phyloP scores from a whole-genome alignment of 2,888 invertebrate genomes.

The Lasioglossum villosulum region DNA sequence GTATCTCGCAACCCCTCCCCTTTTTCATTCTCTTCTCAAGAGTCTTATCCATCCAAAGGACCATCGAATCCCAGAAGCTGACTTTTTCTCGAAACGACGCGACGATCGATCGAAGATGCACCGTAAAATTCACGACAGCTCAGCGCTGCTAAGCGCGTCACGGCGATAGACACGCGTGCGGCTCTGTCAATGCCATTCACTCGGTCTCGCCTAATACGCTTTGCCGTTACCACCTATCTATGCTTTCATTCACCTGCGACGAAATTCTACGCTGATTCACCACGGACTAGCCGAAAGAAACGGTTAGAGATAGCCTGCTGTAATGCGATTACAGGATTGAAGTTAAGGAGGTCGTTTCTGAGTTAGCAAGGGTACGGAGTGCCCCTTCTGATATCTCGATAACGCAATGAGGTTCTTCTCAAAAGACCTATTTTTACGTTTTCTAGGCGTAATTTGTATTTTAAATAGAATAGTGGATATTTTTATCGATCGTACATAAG shows the following conservation, averaged over 20 bases:
- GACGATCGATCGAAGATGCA: background rate
- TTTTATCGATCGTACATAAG: too few species aligned
- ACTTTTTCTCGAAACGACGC: background rate
- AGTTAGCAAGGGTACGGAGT: too few species aligned
- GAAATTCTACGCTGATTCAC: conserved; percentile 16
- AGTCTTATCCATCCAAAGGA: background rate
- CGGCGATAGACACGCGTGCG: conserved; percentile 13
- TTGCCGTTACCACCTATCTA: conserved; percentile 35
- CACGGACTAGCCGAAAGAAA: background rate
- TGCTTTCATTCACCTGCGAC: conserved; percentile 57
- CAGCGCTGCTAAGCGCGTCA: background rate
- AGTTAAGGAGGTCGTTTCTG: too few species aligned
- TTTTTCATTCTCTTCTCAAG: background rate
- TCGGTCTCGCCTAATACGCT: conserved; percentile 43
- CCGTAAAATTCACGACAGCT: background rate
- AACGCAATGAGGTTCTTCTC: too few species aligned
- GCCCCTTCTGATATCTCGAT: too few species aligned
- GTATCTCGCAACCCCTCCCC: background rate
- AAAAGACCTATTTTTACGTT: too few species aligned
- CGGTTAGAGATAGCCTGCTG: too few species aligned
- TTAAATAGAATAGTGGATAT: too few species aligned
- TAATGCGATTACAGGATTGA: too few species aligned
- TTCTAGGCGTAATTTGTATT: too few species aligned
- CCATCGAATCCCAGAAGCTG: background rate
- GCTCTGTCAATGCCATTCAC: conserved; percentile 57